Conservation (phyloP, 2,888 invertebrate species). For the Eupithecia abbreviata region DNA sequence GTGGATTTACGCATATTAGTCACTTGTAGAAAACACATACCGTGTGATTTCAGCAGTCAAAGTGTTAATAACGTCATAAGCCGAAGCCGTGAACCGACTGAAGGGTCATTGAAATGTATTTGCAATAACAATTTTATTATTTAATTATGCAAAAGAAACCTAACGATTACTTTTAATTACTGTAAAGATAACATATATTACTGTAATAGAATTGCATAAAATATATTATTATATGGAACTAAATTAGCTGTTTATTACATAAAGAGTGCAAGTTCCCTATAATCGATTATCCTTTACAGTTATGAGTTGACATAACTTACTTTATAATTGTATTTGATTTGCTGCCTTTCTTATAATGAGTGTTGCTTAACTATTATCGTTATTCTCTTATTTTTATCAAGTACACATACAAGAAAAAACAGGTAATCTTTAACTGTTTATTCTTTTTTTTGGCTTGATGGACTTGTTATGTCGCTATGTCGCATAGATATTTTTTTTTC, state of each 20-base stretch:
- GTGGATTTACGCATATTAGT: too few species aligned
- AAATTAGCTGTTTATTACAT: slow-evolving; percentile 12
- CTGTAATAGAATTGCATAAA: slow-evolving; percentile 27
- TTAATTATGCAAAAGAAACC: slow-evolving; percentile 20
- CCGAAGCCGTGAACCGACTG: slow-evolving; percentile 19
- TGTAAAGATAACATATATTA: slow-evolving; percentile 26
- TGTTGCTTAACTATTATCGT: neutral
- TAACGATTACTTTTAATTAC: slow-evolving; percentile 24
- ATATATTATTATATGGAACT: slow-evolving; percentile 3
- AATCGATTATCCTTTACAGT: neutral
- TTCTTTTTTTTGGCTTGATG: neutral
- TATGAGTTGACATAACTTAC: slow-evolving; percentile 1
- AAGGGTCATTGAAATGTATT: slow-evolving; percentile 25
- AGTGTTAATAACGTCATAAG: slow-evolving; percentile 15
- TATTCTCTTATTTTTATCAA: neutral
- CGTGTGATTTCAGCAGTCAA: too few species aligned
- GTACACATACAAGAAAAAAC: too few species aligned
- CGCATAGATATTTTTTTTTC: neutral
- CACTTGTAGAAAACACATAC: too few species aligned
- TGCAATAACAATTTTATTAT: slow-evolving; percentile 27
- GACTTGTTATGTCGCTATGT: neutral
- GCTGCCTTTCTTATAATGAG: neutral
- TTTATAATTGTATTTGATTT: neutral
- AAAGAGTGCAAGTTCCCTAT: neutral
- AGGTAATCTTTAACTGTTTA: neutral